Conservation (phyloP, 2,113 vertebrate species). For the Forbesichthys papilliferus region DNA sequence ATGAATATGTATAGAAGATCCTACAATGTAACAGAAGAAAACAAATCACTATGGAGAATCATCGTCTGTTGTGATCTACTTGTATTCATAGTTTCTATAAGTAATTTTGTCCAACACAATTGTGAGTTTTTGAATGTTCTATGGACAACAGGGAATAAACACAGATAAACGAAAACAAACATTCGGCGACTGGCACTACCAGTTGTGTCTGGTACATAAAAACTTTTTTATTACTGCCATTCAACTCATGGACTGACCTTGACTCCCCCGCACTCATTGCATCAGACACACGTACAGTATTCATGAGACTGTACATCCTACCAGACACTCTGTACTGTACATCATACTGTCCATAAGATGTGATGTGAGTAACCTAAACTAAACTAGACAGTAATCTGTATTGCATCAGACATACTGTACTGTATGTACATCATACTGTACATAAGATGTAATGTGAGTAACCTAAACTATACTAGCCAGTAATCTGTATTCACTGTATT, state of each 20-base stretch:
- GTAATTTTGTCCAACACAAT: neutral
- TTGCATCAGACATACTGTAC: too few relatives aligned
- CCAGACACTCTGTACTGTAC: too few relatives aligned
- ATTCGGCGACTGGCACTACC: constrained; percentile 59
- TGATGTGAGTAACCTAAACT: too few relatives aligned
- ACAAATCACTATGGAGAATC: neutral
- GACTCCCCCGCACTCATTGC: constrained; percentile 37
- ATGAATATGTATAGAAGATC: neutral
- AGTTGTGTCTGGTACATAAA: constrained; percentile 52
- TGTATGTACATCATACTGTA: too few relatives aligned
- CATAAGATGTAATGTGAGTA: too few relatives aligned
- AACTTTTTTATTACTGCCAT: constrained; percentile 66
- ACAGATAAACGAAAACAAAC: constrained; percentile 40
- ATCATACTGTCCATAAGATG: too few relatives aligned
- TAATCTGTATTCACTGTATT: neutral
- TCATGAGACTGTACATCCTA: neutral
- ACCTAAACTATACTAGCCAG: neutral
- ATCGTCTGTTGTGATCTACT: neutral
- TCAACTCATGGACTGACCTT: constrained; percentile 59
- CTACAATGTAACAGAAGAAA: neutral
- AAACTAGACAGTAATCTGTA: neutral
- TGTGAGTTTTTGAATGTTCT: neutral
- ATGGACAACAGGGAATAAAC: constrained; percentile 16
- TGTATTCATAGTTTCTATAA: neutral
- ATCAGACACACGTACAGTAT: constrained; percentile 8